A percentile compares a stretch with the other conserved stretches of the same genome.
phyloP scores from a whole-genome alignment of 1,140 invertebrate genomes.

The Pomacea maculata region DNA sequence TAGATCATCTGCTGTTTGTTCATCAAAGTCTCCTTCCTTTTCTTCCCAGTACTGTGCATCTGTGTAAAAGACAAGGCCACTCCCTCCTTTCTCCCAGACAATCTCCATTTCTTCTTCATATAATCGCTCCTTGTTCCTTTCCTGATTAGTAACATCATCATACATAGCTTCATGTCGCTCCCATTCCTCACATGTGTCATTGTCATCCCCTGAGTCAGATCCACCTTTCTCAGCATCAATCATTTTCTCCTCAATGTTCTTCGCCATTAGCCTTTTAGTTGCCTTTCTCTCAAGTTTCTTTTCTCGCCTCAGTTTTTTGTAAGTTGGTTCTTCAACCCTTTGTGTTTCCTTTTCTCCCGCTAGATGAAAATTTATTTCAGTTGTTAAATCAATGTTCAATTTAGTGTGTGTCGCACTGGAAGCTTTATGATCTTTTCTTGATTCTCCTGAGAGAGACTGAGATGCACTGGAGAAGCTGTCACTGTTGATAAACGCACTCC shows the following conservation, averaged over 20 bases:
- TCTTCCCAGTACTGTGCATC: conserved; percentile 72
- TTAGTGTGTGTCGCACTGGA: too few relatives aligned
- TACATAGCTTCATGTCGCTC: conserved; percentile 71
- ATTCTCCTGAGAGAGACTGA: too few relatives aligned
- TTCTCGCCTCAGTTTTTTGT: conserved; percentile 16
- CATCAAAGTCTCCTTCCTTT: conserved; percentile 71
- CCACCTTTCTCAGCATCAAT: conserved; percentile 38
- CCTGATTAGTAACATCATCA: conserved; percentile 70
- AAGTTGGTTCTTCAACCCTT: conserved; percentile 7
- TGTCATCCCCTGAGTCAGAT: conserved; percentile 21
- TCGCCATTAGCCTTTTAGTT: conserved; percentile 41
- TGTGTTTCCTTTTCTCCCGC: too few relatives aligned
- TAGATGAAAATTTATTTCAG: too few relatives aligned
- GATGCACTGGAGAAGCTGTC: too few relatives aligned
- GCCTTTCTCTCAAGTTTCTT: conserved; percentile 43
- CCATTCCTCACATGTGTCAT: conserved; percentile 60
- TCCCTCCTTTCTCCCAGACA: conserved; percentile 74
- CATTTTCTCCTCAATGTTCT: conserved; percentile 57
- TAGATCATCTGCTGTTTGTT: conserved; percentile 72
- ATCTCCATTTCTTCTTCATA: conserved; percentile 73
- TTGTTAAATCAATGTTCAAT: too few relatives aligned
- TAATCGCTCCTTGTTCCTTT: conserved; percentile 65
- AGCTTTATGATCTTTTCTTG: too few relatives aligned
- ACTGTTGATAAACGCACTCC: too few relatives aligned
- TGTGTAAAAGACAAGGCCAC: conserved; percentile 74